Conservation (phyloP, 1,140 invertebrate genomes). For the Batillaria attramentaria region DNA sequence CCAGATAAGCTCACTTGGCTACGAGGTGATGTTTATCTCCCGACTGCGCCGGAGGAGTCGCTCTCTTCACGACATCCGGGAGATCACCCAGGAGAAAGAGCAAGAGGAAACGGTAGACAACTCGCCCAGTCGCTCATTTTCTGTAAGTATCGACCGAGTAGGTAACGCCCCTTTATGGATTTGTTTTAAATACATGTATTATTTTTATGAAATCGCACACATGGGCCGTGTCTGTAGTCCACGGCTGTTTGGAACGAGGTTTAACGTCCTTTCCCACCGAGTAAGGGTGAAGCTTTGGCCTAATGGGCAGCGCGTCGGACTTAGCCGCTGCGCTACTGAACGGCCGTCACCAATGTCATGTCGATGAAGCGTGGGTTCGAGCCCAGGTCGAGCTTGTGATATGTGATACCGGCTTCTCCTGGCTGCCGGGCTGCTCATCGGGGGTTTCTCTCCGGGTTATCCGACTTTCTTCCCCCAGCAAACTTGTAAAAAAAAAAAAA, state of each 20-base stretch:
- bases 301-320: background rate
- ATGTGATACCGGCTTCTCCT: too few relatives aligned
- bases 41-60: constrained; percentile 7
- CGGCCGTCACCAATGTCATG: too few relatives aligned
- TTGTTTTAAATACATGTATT: background rate
- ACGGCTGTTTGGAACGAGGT: background rate
- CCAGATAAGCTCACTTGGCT: constrained; percentile 13
- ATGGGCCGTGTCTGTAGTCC: background rate
- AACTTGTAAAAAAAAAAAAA: too few relatives aligned
- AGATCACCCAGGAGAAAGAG: background rate
- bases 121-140: background rate
- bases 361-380: too few relatives aligned
- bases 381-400: too few relatives aligned
- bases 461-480: too few relatives aligned
- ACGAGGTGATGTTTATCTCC: constrained; percentile 21
- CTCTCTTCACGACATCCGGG: constrained; percentile 13
- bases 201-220: background rate
- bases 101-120: background rate
- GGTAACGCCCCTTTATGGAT: background rate
- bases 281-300: background rate
- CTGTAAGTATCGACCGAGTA: background rate
- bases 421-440: too few relatives aligned
- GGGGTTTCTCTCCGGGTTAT: too few relatives aligned
- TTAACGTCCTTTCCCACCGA: too few relatives aligned
- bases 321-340: too few relatives aligned